These are phyloP conservation scores for Castor canadensis DNA, from an alignment of 2,113 vertebrate genomes.

Conservation along the genomic window DNA sequence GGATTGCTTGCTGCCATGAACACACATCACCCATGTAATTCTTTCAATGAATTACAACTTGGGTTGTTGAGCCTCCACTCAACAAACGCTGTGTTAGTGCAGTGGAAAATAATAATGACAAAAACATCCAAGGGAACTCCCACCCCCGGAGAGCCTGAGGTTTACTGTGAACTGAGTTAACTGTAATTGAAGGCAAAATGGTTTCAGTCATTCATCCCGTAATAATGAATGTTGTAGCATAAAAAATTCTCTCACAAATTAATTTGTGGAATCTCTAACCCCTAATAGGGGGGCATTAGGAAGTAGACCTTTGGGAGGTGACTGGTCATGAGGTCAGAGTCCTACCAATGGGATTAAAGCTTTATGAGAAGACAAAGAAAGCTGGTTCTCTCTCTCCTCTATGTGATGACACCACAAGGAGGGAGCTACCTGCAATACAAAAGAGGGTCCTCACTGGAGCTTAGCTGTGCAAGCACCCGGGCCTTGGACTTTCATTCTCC, in stretches of 20 bases:
- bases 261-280: not conserved
- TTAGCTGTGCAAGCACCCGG: not conserved
- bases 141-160: not conserved
- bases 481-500: not conserved
- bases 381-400: too few relatives aligned
- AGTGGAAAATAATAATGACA: not conserved
- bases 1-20: not conserved
- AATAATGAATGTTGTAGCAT: not conserved
- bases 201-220: not conserved
- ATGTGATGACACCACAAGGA: too few relatives aligned
- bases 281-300: not conserved
- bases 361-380: not conserved
- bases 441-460: not conserved
- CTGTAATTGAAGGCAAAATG: not conserved
- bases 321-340: accelerated
- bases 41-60: not conserved
- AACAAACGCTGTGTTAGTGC: too few relatives aligned
- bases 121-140: not conserved
- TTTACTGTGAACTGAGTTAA: not conserved
- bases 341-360: too few relatives aligned
- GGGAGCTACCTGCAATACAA: not conserved
- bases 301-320: not conserved
- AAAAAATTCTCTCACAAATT: not conserved
- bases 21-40: too few relatives aligned
- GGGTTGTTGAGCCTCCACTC: too few relatives aligned